These are phyloP conservation scores for Lymantria dispar DNA, from an alignment of 2,888 invertebrate species.

Conservation along the genomic window DNA sequence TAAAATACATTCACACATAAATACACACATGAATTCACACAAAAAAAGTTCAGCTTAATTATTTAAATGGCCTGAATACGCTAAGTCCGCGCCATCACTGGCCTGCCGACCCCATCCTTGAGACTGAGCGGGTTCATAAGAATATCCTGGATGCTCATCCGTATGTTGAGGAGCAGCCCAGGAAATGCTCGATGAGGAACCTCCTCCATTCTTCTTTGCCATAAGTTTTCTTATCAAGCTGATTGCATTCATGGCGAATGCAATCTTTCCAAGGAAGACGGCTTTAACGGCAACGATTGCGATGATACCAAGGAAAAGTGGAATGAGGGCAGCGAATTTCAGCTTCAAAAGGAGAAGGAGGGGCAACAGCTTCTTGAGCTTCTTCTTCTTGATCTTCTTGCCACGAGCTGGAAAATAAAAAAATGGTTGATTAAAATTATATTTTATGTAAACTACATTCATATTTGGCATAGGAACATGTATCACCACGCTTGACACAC, in stretches of 20 bases:
- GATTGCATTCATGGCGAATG: constrained; percentile 89
- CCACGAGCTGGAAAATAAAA: constrained; percentile 83
- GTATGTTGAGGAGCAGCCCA: constrained; percentile 85
- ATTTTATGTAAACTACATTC: too few species aligned
- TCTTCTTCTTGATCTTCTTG: constrained; percentile 87
- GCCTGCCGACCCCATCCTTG: constrained; percentile 85
- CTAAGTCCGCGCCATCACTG: constrained; percentile 85
- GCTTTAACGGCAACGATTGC: constrained; percentile 93
- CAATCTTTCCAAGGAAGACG: constrained; percentile 91
- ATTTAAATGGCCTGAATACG: constrained; percentile 80
- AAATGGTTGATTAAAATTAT: background rate
- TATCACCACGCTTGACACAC: too few species aligned
- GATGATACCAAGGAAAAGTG: constrained; percentile 87
- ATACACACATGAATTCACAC: constrained; percentile 33
- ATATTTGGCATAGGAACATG: too few species aligned
- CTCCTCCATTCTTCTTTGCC: constrained; percentile 75
- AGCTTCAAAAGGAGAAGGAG: constrained; percentile 89
- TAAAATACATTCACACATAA: constrained; percentile 38
- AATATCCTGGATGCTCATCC: constrained; percentile 80
- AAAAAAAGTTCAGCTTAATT: constrained; percentile 37
- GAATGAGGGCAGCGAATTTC: constrained; percentile 89
- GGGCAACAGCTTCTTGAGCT: constrained; percentile 89
- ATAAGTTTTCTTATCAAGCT: constrained; percentile 86
- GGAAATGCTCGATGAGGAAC: constrained; percentile 75
- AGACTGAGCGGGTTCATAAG: constrained; percentile 72